A percentile compares a stretch with the other conserved stretches of the same genome.
Conservation (phyloP, 2,113 vertebrate genomes). For the Trematocara stigmaticum region DNA sequence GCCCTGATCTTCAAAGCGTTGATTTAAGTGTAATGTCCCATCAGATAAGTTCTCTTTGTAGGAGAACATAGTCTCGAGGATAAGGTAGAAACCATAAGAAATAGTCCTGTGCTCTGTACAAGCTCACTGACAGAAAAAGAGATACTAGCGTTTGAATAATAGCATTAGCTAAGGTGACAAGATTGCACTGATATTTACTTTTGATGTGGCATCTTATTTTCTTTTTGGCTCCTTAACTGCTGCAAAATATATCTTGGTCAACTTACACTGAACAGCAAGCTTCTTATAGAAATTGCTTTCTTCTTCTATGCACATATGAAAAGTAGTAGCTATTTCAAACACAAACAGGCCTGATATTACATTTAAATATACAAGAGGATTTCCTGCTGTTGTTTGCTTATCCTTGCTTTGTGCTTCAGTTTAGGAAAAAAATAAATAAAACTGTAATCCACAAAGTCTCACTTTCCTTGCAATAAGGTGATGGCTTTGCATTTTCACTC, state of each 20-base stretch:
- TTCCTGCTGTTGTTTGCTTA: slow-evolving; percentile 40
- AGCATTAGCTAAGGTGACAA: slow-evolving; percentile 11
- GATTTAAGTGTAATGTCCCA: slow-evolving; percentile 43
- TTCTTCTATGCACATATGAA: neutral
- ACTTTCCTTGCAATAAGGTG: slow-evolving; percentile 26
- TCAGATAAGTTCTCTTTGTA: slow-evolving; percentile 47
- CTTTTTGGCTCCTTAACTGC: neutral
- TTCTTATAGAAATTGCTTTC: slow-evolving; percentile 19
- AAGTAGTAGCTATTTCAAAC: slow-evolving; percentile 5
- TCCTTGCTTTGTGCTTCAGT: slow-evolving; percentile 38
- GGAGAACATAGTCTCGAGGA: neutral
- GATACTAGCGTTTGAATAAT: slow-evolving; percentile 18
- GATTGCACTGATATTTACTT: slow-evolving; percentile 1
- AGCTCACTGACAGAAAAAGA: slow-evolving; percentile 2
- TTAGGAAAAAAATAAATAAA: neutral
- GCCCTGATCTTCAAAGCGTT: slow-evolving; percentile 47
- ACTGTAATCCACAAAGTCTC: slow-evolving; percentile 46
- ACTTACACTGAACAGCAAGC: neutral
- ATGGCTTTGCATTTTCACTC: slow-evolving; percentile 42
- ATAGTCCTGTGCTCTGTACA: neutral
- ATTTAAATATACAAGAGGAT: slow-evolving; percentile 48
- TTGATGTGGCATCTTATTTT: neutral
- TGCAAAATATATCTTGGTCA: neutral
- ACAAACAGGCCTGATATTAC: neutral
- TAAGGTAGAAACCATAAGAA: neutral